Evolutionary conservation across 1,140 invertebrate genomes (phyloP).

Genomic region (Lepidurus couesii): DNA sequence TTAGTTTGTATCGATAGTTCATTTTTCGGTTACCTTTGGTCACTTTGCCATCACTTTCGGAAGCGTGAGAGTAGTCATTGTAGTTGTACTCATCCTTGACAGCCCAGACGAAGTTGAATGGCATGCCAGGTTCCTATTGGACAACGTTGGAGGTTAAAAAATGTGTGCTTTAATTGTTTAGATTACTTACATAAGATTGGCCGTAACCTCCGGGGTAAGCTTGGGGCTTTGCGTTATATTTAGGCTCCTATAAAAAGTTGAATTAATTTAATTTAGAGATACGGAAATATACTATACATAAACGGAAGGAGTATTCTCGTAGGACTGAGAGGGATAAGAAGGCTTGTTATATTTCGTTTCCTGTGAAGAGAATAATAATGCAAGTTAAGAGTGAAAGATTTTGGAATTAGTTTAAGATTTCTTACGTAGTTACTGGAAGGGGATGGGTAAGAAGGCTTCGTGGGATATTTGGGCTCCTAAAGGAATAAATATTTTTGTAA

Average conservation of each 20-base stretch:
- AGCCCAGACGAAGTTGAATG: conserved; percentile 11
- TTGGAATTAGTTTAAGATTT: background rate
- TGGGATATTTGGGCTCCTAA: background rate
- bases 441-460: background rate
- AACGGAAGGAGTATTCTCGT: background rate
- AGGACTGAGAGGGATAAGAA: background rate
- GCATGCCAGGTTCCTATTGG: background rate
- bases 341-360: background rate
- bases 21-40: conserved; percentile 31
- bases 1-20: background rate
- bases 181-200: background rate
- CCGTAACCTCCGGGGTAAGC: background rate
- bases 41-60: conserved; percentile 28
- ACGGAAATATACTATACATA: background rate
- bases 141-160: background rate
- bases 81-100: conserved; percentile 22
- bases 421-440: background rate
- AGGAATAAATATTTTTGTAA: background rate
- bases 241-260: background rate
- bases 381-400: background rate
- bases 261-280: background rate
- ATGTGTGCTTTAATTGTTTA: background rate
- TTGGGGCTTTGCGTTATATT: background rate
- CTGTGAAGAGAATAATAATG: background rate
- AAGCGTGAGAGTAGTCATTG: conserved; percentile 23